Conservation (phyloP, 92 coral and sea anemone genomes). For the Metridium senile region DNA sequence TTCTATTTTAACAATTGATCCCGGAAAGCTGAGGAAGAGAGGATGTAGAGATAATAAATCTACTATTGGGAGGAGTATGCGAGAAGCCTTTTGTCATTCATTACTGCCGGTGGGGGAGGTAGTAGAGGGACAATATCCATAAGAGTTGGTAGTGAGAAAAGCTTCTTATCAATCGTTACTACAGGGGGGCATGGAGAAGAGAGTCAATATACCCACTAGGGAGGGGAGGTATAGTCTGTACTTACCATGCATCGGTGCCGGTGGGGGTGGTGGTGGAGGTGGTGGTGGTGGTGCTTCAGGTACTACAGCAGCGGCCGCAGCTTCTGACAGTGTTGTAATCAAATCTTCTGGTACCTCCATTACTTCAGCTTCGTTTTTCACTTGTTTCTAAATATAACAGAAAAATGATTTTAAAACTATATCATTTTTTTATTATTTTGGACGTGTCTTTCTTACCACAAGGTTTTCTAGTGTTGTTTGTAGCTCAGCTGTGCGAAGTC, state of each 20-base stretch:
- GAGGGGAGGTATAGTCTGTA: not conserved
- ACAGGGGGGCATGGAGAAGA: not conserved
- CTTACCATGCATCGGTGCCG: conserved; percentile 40
- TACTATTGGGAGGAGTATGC: no score
- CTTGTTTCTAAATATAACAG: conserved; percentile 68
- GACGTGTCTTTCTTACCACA: conserved; percentile 62
- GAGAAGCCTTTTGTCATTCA: no score
- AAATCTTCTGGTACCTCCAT: conserved; percentile 82
- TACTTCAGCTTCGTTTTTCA: conserved; percentile 79
- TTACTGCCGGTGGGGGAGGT: no score
- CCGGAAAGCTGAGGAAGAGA: no score
- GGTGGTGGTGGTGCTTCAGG: conserved; percentile 66
- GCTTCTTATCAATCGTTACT: not conserved
- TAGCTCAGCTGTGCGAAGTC: conserved; percentile 83
- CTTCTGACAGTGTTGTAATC: conserved; percentile 72
- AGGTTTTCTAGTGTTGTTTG: conserved; percentile 91
- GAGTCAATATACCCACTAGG: no score
- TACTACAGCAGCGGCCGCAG: conserved; percentile 82
- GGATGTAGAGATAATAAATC: not conserved
- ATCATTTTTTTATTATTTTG: not conserved
- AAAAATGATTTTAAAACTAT: not conserved
- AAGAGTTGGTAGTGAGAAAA: not conserved
- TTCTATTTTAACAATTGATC: no score
- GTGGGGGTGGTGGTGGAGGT: conserved; percentile 78
- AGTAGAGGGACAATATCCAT: no score